Evolutionary conservation across 2,797 vertebrate genomes (phyloP), one percentile per base, ranked within the genome.

Genomic region (Anniella stebbinsi): DNA sequence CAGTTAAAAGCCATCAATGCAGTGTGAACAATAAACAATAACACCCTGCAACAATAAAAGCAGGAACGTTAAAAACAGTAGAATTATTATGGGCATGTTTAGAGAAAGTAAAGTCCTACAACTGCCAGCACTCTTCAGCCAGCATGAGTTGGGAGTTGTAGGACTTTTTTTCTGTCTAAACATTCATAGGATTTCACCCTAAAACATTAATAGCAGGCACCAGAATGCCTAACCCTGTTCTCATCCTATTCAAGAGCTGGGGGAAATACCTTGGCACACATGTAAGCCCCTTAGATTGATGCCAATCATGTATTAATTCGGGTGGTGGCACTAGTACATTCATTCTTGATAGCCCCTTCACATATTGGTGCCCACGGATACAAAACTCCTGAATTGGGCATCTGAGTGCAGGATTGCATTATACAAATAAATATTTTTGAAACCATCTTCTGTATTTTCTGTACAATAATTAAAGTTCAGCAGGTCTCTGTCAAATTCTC

Each of bases 401-500:
- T 45, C 60, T 48, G 11, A 1, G 23, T 60, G 6, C 51, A 88
- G 69, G 51, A 10, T 45, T 82, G 38, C 63, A 10, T n/a, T 80
- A 36, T 38, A 41, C 63, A 66, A 63, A 51, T 33, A 75, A 41
- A 0, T 88, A 88, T 38, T 73, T 94, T 93, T 73, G 70, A 95
- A 88, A 93, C 80, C 78, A 94, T 78, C 54, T 90, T 84, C 85
- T 80, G 15, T 38, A 93, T 94, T 95, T 94, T 94, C 92, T 94
- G 93, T 91, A 91, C 25, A 93, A 84, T 0, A 0, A 91, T 48
- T 81, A 80, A 94, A 91, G 75, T 90, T 89, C 92, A 95, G 94
- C 48, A 89, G 90, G 51, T 93, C 91, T 94, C 88, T 93, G 94
- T 93, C 93, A 95, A 87, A 90, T 93, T 90, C 70, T 85, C 92